Evolutionary conservation across 2,888 invertebrate species (phyloP).

Genomic region (Taphrorychus bicolor): DNA sequence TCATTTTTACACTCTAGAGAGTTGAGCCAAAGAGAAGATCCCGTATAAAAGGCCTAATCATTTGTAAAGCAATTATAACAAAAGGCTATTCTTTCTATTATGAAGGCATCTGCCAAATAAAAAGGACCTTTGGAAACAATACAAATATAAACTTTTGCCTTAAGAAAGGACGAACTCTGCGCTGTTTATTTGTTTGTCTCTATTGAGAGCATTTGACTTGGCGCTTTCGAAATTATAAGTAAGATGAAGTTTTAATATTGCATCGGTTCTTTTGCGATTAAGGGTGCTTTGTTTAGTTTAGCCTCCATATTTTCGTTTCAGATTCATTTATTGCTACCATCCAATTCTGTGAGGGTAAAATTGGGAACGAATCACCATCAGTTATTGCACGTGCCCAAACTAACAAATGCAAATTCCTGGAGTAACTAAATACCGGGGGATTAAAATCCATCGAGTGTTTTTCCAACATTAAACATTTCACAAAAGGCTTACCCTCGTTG

Average conservation of each 20-base stretch:
- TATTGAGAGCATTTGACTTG: background rate
- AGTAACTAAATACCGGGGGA: background rate
- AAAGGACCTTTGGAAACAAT: slow-evolving; percentile 3
- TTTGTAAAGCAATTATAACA: slow-evolving; percentile 4
- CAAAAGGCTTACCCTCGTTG: background rate
- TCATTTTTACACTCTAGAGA: too few relatives aligned
- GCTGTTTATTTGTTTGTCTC: slow-evolving; percentile 3
- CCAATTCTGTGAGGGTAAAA: too few relatives aligned
- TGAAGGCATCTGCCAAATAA: background rate
- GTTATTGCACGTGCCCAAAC: too few relatives aligned
- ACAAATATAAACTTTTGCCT: slow-evolving; percentile 9
- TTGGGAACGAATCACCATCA: too few relatives aligned
- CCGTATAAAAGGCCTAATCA: background rate
- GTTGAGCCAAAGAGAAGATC: background rate
- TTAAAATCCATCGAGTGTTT: slow-evolving; percentile 1
- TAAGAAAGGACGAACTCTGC: background rate
- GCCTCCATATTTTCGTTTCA: too few relatives aligned
- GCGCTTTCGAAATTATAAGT: background rate
- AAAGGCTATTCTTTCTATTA: slow-evolving; percentile 3
- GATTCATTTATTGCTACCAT: too few relatives aligned
- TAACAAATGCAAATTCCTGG: background rate
- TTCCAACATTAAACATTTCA: background rate
- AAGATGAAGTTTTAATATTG: background rate
- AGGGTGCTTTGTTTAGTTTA: too few relatives aligned
- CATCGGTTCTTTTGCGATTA: background rate